Evolutionary conservation across 2,888 invertebrate species (phyloP).

Genomic region (Neoitamus cyanurus): DNA sequence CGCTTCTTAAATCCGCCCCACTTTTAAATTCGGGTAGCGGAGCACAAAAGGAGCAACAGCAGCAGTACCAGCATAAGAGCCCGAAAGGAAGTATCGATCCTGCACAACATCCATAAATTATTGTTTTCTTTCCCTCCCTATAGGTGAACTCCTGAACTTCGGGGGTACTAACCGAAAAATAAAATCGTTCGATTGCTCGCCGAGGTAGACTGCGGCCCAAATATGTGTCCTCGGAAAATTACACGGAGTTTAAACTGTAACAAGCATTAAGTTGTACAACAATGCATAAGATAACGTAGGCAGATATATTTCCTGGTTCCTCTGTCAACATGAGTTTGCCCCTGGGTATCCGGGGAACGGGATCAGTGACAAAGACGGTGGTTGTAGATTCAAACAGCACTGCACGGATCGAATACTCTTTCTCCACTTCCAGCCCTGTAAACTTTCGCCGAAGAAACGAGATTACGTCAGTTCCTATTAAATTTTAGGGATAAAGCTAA

Average conservation of each 20-base stretch:
- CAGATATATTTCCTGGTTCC: slow-evolving; percentile 2
- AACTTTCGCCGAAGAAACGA: not conserved
- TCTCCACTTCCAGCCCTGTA: not conserved
- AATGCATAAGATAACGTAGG: not conserved
- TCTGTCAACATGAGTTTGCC: slow-evolving; percentile 7
- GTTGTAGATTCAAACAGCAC: not conserved
- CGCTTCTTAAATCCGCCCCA: not conserved
- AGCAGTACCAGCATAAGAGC: not conserved
- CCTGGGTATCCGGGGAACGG: not conserved
- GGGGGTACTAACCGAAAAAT: not conserved
- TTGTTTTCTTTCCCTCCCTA: not conserved
- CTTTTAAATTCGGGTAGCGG: not conserved
- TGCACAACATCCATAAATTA: not conserved
- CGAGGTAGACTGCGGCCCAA: not conserved
- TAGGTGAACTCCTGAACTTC: not conserved
- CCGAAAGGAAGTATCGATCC: not conserved
- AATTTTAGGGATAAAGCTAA: not conserved
- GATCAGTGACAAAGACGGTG: not conserved
- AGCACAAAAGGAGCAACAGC: not conserved
- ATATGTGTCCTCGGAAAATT: not conserved
- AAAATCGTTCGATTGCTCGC: not conserved
- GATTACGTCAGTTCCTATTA: slow-evolving; percentile 39
- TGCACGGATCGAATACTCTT: not conserved
- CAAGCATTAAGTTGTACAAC: slow-evolving; percentile 13
- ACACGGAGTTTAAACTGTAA: slow-evolving; percentile 10